Evolutionary conservation across 2,113 vertebrate species (phyloP).

Genomic region (Junco hyemalis): DNA sequence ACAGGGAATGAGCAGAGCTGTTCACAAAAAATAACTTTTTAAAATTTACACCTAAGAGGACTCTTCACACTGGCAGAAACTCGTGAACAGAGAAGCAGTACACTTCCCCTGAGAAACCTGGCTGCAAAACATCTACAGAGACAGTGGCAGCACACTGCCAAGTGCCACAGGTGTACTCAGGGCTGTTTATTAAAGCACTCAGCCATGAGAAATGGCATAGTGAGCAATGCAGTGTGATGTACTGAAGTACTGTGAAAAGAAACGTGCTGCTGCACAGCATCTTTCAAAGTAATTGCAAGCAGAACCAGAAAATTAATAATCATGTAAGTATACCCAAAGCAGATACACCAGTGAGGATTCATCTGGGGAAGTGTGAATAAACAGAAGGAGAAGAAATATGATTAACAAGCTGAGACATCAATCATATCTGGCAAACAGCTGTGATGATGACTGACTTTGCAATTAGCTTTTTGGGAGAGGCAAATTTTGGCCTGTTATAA

Average conservation of each 20-base stretch:
- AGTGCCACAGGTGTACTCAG: not conserved
- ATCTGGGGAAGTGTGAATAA: not conserved
- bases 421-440: not conserved
- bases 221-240: not conserved
- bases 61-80: not conserved
- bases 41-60: not conserved
- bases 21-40: not conserved
- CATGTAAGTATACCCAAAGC: not conserved
- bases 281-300: not conserved
- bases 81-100: not conserved
- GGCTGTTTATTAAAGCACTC: not conserved
- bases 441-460: not conserved
- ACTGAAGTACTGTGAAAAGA: not conserved
- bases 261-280: not conserved
- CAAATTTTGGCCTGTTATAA: not conserved
- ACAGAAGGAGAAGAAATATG: not conserved
- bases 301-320: slow-evolving; percentile 1
- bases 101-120: not conserved
- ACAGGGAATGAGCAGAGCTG: not conserved
- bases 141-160: not conserved
- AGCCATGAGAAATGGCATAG: not conserved
- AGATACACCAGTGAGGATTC: not conserved
- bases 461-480: not conserved
- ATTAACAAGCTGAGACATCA: not conserved
- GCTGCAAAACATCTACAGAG: not conserved